A percentile compares a stretch with the other conserved stretches of the same genome.
Evolutionary conservation across 2,113 vertebrate genomes (phyloP).

Genomic region (Scomber japonicus): DNA sequence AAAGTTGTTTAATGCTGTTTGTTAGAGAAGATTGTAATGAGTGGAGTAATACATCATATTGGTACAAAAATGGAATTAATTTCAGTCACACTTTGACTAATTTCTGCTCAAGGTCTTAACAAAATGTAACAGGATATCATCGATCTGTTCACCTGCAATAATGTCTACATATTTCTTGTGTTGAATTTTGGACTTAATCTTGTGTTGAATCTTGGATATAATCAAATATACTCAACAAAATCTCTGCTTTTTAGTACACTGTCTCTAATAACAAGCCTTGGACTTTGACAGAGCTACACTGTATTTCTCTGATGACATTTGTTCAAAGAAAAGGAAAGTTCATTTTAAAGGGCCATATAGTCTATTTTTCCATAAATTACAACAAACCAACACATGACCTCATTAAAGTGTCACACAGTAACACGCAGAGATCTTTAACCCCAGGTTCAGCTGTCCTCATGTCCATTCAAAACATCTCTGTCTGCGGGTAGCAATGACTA

Average conservation of each 20-base stretch:
- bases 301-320: neutral
- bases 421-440: constrained; percentile 20
- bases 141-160: neutral
- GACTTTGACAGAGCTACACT: neutral
- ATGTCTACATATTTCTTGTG: neutral
- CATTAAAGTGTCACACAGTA: neutral
- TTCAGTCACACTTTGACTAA: neutral
- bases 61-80: neutral
- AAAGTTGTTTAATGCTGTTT: constrained; percentile 33
- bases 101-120: neutral
- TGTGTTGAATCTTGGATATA: neutral
- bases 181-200: too few relatives aligned
- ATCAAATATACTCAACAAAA: too few relatives aligned
- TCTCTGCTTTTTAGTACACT: too few relatives aligned
- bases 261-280: neutral
- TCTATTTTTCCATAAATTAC: neutral
- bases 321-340: neutral
- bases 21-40: constrained; percentile 24
- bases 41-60: neutral
- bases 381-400: neutral
- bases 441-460: neutral
- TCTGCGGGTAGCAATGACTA: constrained; percentile 20
- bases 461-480: constrained; percentile 28
- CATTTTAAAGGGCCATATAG: neutral
- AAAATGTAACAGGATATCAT: neutral